phyloP scores from a whole-genome alignment of 2,888 invertebrate genomes.

The Euspilapteryx auroguttella region DNA sequence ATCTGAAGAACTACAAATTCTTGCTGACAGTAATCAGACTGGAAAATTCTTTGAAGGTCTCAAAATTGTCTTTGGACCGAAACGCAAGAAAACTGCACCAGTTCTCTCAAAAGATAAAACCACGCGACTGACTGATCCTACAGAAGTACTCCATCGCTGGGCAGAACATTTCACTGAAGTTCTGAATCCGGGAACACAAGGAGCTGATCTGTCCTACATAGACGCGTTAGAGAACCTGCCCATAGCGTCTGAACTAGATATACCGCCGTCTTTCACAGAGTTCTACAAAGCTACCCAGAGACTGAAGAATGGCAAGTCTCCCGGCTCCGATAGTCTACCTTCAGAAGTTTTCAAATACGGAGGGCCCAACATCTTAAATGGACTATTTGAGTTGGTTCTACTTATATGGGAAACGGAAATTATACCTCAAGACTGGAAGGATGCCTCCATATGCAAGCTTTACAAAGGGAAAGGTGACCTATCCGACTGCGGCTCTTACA shows the following conservation, averaged over 20 bases:
- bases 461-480: too few relatives aligned
- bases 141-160: constrained; percentile 2
- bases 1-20: neutral
- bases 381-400: constrained; percentile 1
- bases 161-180: constrained; percentile 5
- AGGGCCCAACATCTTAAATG: constrained; percentile 1
- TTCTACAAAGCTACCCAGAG: neutral
- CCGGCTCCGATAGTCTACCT: constrained; percentile 3
- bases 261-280: constrained; percentile 1
- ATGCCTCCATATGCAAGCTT: constrained; percentile 2
- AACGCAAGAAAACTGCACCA: constrained; percentile 1
- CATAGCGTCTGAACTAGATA: neutral
- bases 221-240: neutral
- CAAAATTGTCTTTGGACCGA: constrained; percentile 1
- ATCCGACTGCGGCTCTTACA: neutral
- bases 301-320: constrained; percentile 3
- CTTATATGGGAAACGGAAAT: constrained; percentile 2
- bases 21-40: constrained; percentile 2
- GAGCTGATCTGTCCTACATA: constrained; percentile 2
- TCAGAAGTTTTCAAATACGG: constrained; percentile 4
- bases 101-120: neutral
- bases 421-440: constrained; percentile 4
- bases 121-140: constrained; percentile 1
- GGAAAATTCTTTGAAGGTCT: constrained; percentile 1
- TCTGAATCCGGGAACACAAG: constrained; percentile 3